Percentiles rank a stretch among this genome's conserved stretches.
Conservation (phyloP, 2,113 vertebrate species). For the Tyto alba region DNA sequence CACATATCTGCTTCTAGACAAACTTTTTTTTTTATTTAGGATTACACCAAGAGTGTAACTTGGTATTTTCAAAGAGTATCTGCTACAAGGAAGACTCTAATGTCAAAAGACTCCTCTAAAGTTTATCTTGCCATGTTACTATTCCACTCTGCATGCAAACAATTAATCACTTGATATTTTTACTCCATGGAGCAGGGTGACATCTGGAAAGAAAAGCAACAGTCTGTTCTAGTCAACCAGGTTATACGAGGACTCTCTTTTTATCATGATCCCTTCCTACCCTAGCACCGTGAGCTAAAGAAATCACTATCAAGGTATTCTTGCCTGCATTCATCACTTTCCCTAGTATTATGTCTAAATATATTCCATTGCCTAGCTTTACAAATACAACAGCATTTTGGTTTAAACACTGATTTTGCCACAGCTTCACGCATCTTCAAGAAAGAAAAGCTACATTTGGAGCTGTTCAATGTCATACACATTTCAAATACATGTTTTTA, state of each 20-base stretch:
- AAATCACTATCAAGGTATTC: background rate
- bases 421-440: background rate
- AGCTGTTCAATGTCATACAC: background rate
- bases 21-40: background rate
- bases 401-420: background rate
- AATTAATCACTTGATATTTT: background rate
- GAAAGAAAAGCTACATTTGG: background rate
- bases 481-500: background rate
- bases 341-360: background rate
- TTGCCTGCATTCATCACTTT: background rate
- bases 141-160: background rate
- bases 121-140: background rate
- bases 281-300: background rate
- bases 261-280: background rate
- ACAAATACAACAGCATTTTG: background rate
- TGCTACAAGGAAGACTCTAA: background rate
- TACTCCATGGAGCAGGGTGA: background rate
- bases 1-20: background rate
- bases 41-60: background rate
- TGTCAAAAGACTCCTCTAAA: background rate
- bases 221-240: background rate
- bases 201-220: background rate
- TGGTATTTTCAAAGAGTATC: background rate
- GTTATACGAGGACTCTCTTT: background rate
- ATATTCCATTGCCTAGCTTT: background rate